phyloP scores from a whole-genome alignment of 2,888 invertebrate species.

The Trissolcus brochymenae region DNA sequence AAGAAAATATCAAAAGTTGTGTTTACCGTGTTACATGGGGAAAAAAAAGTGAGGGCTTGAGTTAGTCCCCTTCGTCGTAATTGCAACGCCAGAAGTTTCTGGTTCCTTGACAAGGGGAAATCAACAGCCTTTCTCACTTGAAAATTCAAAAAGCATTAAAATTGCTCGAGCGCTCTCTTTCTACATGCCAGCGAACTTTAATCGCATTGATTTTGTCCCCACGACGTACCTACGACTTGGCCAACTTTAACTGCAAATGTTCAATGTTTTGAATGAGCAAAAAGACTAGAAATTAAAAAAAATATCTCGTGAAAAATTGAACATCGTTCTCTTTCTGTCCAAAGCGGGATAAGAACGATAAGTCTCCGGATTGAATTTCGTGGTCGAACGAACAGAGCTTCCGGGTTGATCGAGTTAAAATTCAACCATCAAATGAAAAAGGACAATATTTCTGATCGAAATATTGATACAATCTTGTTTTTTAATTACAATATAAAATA shows the following conservation, averaged over 20 bases:
- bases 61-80: conserved; percentile 20
- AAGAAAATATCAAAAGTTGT: conserved; percentile 1
- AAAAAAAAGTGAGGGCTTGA: background rate
- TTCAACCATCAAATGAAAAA: conserved; percentile 1
- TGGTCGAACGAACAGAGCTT: conserved; percentile 29
- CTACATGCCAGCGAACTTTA: conserved; percentile 47
- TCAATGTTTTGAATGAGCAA: conserved; percentile 1
- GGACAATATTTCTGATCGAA: background rate
- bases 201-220: conserved; percentile 49
- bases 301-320: background rate
- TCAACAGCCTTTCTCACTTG: conserved; percentile 51
- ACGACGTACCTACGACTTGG: conserved; percentile 1
- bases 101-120: conserved; percentile 29
- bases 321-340: background rate
- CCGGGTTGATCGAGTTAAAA: conserved; percentile 31
- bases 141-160: conserved; percentile 52
- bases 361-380: conserved; percentile 35
- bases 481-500: too few relatives aligned
- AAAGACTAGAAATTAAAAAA: conserved; percentile 1
- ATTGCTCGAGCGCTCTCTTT: conserved; percentile 45
- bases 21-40: too few relatives aligned
- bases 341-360: conserved; percentile 3
- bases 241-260: conserved; percentile 25
- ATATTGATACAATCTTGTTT: background rate
- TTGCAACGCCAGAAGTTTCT: conserved; percentile 17